Conservation (phyloP, 2,888 invertebrate species). For the Hypomecis atomaria region DNA sequence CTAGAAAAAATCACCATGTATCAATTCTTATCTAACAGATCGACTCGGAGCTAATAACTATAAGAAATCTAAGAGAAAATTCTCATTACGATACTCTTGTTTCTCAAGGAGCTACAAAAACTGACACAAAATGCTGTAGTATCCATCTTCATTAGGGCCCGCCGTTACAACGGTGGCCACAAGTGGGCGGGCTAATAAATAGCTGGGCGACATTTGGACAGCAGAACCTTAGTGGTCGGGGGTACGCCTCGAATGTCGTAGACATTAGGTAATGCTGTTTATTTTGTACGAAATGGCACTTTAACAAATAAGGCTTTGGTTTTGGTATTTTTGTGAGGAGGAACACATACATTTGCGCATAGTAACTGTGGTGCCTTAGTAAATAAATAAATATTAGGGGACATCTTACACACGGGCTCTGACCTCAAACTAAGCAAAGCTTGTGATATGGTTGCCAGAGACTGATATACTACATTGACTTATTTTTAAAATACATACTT, state of each 20-base stretch:
- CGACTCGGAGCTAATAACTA: background rate
- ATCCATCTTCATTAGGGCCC: conserved; percentile 68
- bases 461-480: too few relatives aligned
- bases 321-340: conserved; percentile 2
- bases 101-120: conserved; percentile 37
- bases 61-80: conserved; percentile 18
- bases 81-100: conserved; percentile 22
- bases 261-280: conserved; percentile 20
- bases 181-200: conserved; percentile 44
- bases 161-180: conserved; percentile 55
- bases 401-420: too few relatives aligned
- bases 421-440: too few relatives aligned
- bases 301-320: conserved; percentile 12
- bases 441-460: too few relatives aligned
- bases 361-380: background rate
- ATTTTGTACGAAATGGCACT: conserved; percentile 18
- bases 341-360: background rate
- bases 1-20: too few relatives aligned
- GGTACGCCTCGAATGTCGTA: conserved; percentile 35
- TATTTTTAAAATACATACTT: too few relatives aligned
- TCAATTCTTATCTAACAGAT: too few relatives aligned
- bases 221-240: conserved; percentile 34
- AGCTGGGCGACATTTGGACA: conserved; percentile 35
- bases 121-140: conserved; percentile 56
- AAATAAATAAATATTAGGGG: too few relatives aligned